Evolutionary conservation across 2,113 vertebrate genomes (phyloP), one percentile per base, ranked within the genome.

Genomic region (Antechinus flavipes): DNA sequence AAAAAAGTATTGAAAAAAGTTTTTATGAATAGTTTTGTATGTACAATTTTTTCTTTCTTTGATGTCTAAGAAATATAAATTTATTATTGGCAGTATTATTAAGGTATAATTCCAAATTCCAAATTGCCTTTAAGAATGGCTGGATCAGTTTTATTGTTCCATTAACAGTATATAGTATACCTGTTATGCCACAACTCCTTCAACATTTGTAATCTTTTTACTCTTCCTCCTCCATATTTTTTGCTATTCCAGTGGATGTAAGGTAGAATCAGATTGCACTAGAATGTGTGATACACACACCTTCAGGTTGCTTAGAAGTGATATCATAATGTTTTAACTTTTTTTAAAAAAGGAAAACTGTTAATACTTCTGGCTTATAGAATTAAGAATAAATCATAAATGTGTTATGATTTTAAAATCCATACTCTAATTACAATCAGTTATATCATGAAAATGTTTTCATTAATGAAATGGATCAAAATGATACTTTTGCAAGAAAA

Each of bases 261-360:
- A n/a, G 35, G 16, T n/a, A 6, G 61, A 76, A n/a, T 76, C 14
- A n/a, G 61, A n/a, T 11, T 52, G 50, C 50, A 52, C 50, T 52
- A 35, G 61, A n/a, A 11, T n/a, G 58, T 90, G 96, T 93, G 94
- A 55, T 54, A 94, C 16, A 91, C 42, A 8, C n/a, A 22, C 56
- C 50, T 94, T 54, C 12, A 26, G 84, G 4, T 96, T 91, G 52
- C 9, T 68, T 96, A 90, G 89, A 8, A 53, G 24, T 91, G 52
- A 94, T 24, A 2, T 95, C 94, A 68, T 68, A 22, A 16, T 11
- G 58, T 16, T 76, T 68, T 76, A 76, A 76, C 61, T 76, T n/a
- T 76, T 49, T 49, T 49, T 49, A 7, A 49, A 4, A 16, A 16
- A 76, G 35, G n/a, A 12, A 76, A 68, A 35, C 27, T 42, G 6